Percentiles rank a stretch among this genome's conserved stretches.
Conservation (phyloP, 30 jellyfish, hydroid and myxozoan genomes). For the Turritopsis rubra region DNA sequence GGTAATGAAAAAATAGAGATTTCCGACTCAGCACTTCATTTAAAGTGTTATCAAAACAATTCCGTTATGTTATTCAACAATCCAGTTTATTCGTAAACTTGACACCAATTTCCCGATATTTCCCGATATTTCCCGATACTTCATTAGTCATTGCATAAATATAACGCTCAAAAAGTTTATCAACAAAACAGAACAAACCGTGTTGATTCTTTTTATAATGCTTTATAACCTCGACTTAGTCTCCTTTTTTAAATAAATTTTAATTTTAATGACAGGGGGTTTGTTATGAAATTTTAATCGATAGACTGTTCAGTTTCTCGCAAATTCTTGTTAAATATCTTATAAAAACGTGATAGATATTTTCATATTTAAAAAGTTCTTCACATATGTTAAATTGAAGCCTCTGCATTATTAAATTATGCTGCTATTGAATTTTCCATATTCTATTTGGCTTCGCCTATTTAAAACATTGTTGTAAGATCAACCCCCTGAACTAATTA, state of each 20-base stretch:
- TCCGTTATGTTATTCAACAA: slow-evolving; percentile 10
- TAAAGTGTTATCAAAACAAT: background rate
- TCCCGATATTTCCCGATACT: background rate
- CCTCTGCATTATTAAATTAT: background rate
- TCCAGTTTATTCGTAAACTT: slow-evolving; percentile 7
- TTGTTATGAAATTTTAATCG: background rate
- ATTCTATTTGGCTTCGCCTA: background rate
- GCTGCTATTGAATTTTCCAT: background rate
- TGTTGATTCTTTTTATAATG: slow-evolving; percentile 7
- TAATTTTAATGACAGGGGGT: background rate
- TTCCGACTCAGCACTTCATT: background rate
- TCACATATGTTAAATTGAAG: background rate
- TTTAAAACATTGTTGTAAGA: background rate
- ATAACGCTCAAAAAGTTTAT: background rate
- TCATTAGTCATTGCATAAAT: background rate
- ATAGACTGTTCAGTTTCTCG: background rate
- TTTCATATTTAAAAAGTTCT: background rate
- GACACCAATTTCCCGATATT: background rate
- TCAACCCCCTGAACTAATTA: slow-evolving; percentile 4
- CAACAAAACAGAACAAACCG: slow-evolving; percentile 2
- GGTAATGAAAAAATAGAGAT: background rate
- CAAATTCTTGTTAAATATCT: background rate
- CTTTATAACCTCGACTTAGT: slow-evolving; percentile 9
- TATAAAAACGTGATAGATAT: background rate
- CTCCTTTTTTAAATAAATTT: background rate